Conservation (phyloP, 2,888 invertebrate species). For the Adineta ricciae region DNA sequence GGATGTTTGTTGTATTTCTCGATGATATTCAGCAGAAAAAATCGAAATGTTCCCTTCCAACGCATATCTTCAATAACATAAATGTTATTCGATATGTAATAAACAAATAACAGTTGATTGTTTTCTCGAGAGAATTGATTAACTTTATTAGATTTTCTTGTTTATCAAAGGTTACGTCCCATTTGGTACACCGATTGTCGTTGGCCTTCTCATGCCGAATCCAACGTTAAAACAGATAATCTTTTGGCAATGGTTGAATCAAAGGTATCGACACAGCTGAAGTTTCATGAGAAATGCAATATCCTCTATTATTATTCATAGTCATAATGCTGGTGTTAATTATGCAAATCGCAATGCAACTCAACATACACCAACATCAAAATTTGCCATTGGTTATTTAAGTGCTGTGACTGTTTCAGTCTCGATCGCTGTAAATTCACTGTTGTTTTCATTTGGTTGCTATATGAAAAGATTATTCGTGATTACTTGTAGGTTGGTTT, state of each 20-base stretch:
- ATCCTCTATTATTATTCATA: no score
- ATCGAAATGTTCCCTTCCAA: no score
- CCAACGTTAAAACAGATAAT: slow-evolving; percentile 48
- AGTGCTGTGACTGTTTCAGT: slow-evolving; percentile 53
- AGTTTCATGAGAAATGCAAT: no score
- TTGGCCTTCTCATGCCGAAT: slow-evolving; percentile 52
- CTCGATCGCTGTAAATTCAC: slow-evolving; percentile 51
- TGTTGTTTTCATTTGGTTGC: neutral
- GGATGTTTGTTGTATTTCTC: no score
- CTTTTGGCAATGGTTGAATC: slow-evolving; percentile 55
- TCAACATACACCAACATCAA: slow-evolving; percentile 50
- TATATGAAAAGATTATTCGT: neutral
- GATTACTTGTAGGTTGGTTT: slow-evolving; percentile 44
- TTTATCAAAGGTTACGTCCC: slow-evolving; percentile 49
- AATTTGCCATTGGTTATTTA: slow-evolving; percentile 51
- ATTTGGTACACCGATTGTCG: slow-evolving; percentile 52
- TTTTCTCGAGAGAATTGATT: neutral
- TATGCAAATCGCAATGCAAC: slow-evolving; percentile 54
- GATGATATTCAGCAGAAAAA: no score
- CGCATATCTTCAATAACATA: no score
- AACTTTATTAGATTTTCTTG: neutral
- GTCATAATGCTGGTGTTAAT: slow-evolving; percentile 54
- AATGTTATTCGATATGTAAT: no score
- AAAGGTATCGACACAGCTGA: slow-evolving; percentile 38
- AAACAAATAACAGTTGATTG: neutral